A percentile compares a stretch with the other conserved stretches of the same genome.
Evolutionary conservation across 1,140 invertebrate genomes (phyloP).

Genomic region (Trichomalopsis sarcophagae): DNA sequence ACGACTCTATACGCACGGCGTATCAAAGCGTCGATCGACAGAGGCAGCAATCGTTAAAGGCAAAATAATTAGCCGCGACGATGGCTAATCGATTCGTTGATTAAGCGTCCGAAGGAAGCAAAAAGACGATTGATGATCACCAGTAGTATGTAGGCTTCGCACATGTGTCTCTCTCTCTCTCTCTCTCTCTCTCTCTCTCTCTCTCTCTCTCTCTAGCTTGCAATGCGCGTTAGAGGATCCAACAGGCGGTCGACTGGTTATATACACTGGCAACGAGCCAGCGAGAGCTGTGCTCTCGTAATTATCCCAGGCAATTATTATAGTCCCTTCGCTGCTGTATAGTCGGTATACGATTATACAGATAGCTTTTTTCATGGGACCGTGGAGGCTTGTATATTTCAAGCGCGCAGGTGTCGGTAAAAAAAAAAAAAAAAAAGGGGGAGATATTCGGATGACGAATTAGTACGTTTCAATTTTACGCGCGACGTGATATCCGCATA

Average conservation of each 20-base stretch:
- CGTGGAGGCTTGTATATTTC: too few relatives aligned
- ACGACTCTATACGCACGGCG: too few relatives aligned
- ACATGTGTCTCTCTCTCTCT: not conserved
- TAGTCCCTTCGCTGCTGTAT: not conserved
- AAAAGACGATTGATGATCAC: constrained; percentile 16
- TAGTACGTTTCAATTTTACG: too few relatives aligned
- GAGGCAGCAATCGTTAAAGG: not conserved
- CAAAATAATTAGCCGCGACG: not conserved
- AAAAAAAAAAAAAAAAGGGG: too few relatives aligned
- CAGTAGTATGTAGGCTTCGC: not conserved
- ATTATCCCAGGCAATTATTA: not conserved
- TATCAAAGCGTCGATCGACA: too few relatives aligned
- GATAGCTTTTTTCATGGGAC: too few relatives aligned
- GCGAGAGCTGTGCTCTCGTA: not conserved
- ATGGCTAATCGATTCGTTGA: not conserved
- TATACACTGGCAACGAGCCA: not conserved
- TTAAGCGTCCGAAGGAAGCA: not conserved
- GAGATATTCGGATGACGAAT: too few relatives aligned
- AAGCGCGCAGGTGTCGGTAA: too few relatives aligned
- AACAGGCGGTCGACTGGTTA: not conserved
- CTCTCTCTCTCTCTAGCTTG: not conserved
- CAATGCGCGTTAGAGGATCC: not conserved
- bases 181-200: not conserved
- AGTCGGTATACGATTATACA: not conserved
- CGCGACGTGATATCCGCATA: too few relatives aligned